Evolutionary conservation across 53 echinoderm and acorn worm genomes (phyloP).

Genomic region (Glandiceps talaboti): DNA sequence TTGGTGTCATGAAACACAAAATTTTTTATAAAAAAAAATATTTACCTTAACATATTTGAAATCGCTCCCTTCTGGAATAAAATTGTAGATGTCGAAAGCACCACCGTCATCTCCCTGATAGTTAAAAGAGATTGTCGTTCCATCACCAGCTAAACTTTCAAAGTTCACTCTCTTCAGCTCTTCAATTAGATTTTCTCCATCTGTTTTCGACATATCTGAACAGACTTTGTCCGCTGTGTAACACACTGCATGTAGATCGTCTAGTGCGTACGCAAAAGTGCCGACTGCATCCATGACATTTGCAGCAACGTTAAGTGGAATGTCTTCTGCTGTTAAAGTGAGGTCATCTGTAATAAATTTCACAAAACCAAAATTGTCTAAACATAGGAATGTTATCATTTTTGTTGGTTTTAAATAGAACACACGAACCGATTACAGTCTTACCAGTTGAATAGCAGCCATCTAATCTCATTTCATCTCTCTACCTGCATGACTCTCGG

Average conservation of each 20-base stretch:
- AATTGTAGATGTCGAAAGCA: slow-evolving; percentile 51
- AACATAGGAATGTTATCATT: no score
- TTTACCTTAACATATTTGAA: slow-evolving; percentile 35
- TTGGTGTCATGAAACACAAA: neutral
- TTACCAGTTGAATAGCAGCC: no score
- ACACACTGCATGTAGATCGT: slow-evolving; percentile 31
- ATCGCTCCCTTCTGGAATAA: neutral
- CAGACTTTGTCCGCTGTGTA: slow-evolving; percentile 30
- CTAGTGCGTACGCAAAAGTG: slow-evolving; percentile 37
- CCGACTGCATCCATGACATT: slow-evolving; percentile 65
- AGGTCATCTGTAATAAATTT: no score
- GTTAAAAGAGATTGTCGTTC: slow-evolving; percentile 18
- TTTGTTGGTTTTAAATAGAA: no score
- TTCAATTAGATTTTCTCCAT: slow-evolving; percentile 37
- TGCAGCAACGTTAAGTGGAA: slow-evolving; percentile 26
- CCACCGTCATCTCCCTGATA: slow-evolving; percentile 30
- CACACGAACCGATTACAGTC: no score
- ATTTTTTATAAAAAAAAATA: slow-evolving; percentile 10
- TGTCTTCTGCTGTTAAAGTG: slow-evolving; percentile 19
- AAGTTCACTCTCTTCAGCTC: slow-evolving; percentile 20
- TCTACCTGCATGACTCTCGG: no score
- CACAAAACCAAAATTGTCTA: no score
- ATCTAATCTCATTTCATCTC: no score
- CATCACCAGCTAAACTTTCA: slow-evolving; percentile 26
- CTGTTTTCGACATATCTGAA: slow-evolving; percentile 22